Percentiles rank a stretch among this genome's conserved stretches.
These are phyloP conservation scores for Embidobia sp. DNA, from an alignment of 2,888 invertebrate species.

Conservation along the genomic window DNA sequence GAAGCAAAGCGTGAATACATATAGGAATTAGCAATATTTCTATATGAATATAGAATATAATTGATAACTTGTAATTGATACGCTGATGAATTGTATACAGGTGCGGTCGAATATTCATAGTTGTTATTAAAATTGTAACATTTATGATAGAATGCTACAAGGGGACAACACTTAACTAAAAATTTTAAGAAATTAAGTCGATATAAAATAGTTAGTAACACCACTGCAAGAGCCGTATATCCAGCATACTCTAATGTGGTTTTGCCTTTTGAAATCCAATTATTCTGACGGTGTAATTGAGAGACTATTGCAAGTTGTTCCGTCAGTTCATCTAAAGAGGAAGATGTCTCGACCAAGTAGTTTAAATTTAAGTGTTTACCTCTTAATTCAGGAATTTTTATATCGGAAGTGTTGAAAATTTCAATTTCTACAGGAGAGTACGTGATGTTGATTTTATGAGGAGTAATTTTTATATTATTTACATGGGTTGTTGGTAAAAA, in stretches of 20 bases:
- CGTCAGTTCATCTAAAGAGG: too few relatives aligned
- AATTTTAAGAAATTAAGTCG: background rate
- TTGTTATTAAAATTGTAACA: background rate
- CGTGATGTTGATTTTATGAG: background rate
- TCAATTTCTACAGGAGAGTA: background rate
- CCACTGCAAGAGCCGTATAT: background rate
- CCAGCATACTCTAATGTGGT: background rate
- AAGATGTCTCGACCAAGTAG: constrained; percentile 1
- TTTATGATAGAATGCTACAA: background rate
- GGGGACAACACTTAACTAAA: background rate
- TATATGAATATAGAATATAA: too few relatives aligned
- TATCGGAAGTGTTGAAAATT: background rate
- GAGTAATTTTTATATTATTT: background rate
- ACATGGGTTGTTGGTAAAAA: background rate
- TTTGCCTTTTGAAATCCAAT: background rate
- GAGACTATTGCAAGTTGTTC: background rate
- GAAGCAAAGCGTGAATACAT: too few relatives aligned
- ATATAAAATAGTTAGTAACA: background rate
- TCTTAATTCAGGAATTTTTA: constrained; percentile 8
- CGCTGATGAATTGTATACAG: too few relatives aligned
- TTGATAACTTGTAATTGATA: too few relatives aligned
- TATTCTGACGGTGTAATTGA: background rate
- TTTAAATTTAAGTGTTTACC: constrained; percentile 13
- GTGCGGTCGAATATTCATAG: too few relatives aligned
- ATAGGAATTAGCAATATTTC: too few relatives aligned